Percentiles rank a stretch among this genome's conserved stretches.
Evolutionary conservation across 2,797 vertebrate species (phyloP).

Genomic region (Natrix natrix): DNA sequence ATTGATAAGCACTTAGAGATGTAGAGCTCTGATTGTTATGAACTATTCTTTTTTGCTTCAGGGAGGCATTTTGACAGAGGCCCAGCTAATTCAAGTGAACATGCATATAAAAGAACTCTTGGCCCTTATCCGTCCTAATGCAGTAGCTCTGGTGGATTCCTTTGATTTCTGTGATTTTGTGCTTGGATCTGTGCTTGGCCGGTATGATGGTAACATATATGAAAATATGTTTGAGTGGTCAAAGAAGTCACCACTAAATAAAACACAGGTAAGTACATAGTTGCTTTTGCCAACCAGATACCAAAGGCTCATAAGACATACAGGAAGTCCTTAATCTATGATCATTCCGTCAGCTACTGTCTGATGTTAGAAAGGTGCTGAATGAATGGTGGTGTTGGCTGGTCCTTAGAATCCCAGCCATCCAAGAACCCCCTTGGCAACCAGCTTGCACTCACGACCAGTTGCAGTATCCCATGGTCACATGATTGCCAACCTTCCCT

Average conservation of each 20-base stretch:
- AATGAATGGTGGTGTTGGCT: neutral
- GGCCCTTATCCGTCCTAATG: conserved; percentile 82
- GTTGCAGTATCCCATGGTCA: neutral
- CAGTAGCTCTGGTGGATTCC: conserved; percentile 88
- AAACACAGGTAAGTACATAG: conserved; percentile 79
- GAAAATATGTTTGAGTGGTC: conserved; percentile 97
- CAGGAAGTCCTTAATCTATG: neutral
- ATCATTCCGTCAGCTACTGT: neutral
- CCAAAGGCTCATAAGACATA: neutral
- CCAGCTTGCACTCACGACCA: neutral
- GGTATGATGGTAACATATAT: conserved; percentile 94
- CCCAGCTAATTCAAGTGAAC: conserved; percentile 82
- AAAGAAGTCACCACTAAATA: conserved; percentile 88
- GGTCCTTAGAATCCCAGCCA: neutral
- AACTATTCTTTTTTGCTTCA: conserved; percentile 51
- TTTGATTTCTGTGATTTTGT: conserved; percentile 85
- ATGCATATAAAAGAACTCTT: conserved; percentile 85
- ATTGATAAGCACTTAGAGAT: neutral
- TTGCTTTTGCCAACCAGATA: neutral
- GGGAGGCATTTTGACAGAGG: conserved; percentile 81
- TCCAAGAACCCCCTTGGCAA: neutral
- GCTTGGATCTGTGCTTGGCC: conserved; percentile 88
- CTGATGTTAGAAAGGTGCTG: neutral
- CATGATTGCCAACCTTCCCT: neutral
- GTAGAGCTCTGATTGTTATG: neutral